Base-by-base conservation (phyloP, 2,113 vertebrate genomes). In the Sisor rabdophorus region DNA sequence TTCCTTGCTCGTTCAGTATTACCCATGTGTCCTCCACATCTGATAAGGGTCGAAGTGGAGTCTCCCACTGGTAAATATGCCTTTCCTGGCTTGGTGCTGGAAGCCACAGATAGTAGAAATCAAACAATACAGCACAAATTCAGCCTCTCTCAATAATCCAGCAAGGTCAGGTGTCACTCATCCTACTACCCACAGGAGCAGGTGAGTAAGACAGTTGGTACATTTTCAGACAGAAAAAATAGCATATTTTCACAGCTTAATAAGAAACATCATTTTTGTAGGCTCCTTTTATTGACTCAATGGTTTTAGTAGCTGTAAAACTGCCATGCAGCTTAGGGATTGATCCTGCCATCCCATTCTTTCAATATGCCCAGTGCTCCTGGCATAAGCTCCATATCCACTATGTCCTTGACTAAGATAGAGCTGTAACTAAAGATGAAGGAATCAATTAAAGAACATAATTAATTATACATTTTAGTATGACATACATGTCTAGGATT, bases 1-100 rank as follows among this genome's bases (percentile, higher is more conserved):
- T 71, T 67, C 28, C 0, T 50, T 50, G 64, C 52, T 79, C 81
- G 68, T 89, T 87, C 83, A 82, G 86, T 88, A 85, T 85, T 86
- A 79, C 65, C 53, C 60, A 55, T 44, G 70, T 77, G 75, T 84
- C 64, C 3, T 79, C 36, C 65, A 75, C 70, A 76, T 81, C 74
- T 82, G 85, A 79, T 78, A 63, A 61, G 68, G 59, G 59, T 64
- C 64, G 75, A 76, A 81, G 77, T 76, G 56, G 30, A 67, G 26
- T 60, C 64, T 74, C 79, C 69, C 70, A 6, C 73, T 30, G 73
- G 79, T 77, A 79, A 76, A 84, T 79, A 84, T 74, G 67, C 69
- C 32, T 69, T 82, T 78, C 40, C 72, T 61, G 72, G 53, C 60
- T 52, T 17, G 55, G 60, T 54, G 68, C 77, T 77, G 58, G 74